A percentile compares a stretch with the other conserved stretches of the same genome.
phyloP scores from a whole-genome alignment of 2,797 vertebrate species.

The Loriculus beryllinus region DNA sequence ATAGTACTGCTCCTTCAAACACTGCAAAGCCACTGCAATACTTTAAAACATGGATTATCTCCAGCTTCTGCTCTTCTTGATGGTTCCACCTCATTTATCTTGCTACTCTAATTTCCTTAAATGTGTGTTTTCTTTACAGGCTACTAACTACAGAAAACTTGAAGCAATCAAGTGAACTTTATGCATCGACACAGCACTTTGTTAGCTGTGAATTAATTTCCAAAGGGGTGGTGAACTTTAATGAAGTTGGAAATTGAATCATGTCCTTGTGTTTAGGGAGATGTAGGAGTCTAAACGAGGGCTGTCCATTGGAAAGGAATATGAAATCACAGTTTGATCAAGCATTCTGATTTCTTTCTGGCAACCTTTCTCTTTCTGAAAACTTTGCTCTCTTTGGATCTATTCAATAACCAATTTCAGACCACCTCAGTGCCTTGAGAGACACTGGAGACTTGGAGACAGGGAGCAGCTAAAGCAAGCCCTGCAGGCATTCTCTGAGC shows the following conservation, averaged over 20 bases:
- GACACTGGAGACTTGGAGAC: no score
- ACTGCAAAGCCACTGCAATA: background rate
- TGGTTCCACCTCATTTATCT: slow-evolving; percentile 44
- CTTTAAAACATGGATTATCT: slow-evolving; percentile 33
- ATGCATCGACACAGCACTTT: slow-evolving; percentile 54
- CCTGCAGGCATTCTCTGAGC: background rate
- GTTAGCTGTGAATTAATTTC: slow-evolving; percentile 60
- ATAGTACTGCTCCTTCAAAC: background rate
- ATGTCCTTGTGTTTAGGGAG: background rate
- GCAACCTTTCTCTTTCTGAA: background rate
- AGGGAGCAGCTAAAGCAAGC: background rate
- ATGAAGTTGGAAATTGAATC: slow-evolving; percentile 41
- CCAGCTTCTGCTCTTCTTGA: slow-evolving; percentile 21
- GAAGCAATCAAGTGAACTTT: slow-evolving; percentile 71
- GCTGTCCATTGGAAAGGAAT: background rate
- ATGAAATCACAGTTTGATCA: background rate
- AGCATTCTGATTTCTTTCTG: background rate
- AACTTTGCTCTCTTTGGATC: background rate
- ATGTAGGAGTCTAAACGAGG: background rate
- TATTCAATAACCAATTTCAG: background rate
- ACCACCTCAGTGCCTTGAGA: background rate
- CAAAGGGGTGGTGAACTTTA: slow-evolving; percentile 60
- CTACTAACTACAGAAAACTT: slow-evolving; percentile 66
- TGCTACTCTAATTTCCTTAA: slow-evolving; percentile 43
- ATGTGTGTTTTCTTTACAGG: slow-evolving; percentile 63